phyloP scores from a whole-genome alignment of 2,113 vertebrate species.

The Cebus imitator region DNA sequence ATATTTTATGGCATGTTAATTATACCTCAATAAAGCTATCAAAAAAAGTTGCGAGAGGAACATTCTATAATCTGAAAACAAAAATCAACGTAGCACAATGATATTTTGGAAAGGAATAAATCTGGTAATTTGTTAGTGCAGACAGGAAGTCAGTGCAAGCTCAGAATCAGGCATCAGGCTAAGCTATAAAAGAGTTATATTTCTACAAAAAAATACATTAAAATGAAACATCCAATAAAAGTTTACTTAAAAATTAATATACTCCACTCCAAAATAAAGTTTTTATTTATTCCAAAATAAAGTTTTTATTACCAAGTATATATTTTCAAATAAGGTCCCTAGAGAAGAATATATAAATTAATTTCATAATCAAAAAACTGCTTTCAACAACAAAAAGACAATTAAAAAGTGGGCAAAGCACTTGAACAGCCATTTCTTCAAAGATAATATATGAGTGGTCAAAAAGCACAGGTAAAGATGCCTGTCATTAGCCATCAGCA shows the following conservation, averaged over 20 bases:
- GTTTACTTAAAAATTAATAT: background rate
- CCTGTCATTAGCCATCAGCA: background rate
- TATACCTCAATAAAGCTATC: background rate
- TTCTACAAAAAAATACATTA: background rate
- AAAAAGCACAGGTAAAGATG: background rate
- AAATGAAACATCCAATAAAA: conserved; percentile 15
- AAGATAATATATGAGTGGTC: background rate
- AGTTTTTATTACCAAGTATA: background rate
- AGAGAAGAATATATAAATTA: background rate
- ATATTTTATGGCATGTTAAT: conserved; percentile 14
- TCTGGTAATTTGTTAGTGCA: background rate
- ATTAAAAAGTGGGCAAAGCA: background rate
- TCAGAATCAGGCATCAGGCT: background rate
- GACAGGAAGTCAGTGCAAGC: background rate
- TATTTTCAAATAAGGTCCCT: background rate
- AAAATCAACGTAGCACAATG: background rate
- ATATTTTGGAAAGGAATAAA: conserved; percentile 18
- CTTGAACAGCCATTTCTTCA: background rate
- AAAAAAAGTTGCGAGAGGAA: background rate
- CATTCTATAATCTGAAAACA: background rate
- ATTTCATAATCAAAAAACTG: conserved; percentile 1
- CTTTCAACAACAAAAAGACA: background rate
- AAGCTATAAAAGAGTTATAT: background rate
- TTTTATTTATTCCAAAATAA: conserved; percentile 14
- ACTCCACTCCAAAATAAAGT: background rate